Evolutionary conservation across 2,797 vertebrate species (phyloP).

Genomic region (Microctenopoma stevenorrisi): DNA sequence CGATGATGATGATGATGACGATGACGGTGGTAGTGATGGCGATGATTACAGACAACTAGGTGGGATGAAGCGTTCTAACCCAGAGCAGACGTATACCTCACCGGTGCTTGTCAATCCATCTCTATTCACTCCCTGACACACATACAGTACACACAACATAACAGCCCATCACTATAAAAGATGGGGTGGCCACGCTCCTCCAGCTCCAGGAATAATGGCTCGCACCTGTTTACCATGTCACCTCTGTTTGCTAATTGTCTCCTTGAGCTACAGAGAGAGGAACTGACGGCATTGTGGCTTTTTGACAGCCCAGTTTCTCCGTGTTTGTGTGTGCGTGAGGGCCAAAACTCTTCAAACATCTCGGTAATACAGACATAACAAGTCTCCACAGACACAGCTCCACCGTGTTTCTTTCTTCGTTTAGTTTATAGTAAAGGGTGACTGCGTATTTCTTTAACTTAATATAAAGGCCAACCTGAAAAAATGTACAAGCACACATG

Average conservation of each 20-base stretch:
- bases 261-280: conserved; percentile 93
- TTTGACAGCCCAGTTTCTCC: conserved; percentile 87
- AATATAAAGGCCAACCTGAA: no score
- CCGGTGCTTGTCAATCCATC: conserved; percentile 91
- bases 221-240: conserved; percentile 99
- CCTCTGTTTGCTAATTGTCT: conserved; percentile 99
- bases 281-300: conserved; percentile 92
- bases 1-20: conserved; percentile 22
- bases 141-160: conserved; percentile 38
- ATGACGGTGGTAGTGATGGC: conserved; percentile 31
- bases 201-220: conserved; percentile 97
- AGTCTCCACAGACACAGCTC: background rate
- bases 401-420: background rate
- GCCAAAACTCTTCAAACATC: background rate
- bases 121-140: conserved; percentile 56
- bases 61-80: conserved; percentile 89
- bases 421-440: background rate
- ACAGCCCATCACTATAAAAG: conserved; percentile 89
- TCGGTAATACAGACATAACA: background rate
- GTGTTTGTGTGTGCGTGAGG: no score
- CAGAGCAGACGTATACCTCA: conserved; percentile 93
- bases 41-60: conserved; percentile 73
- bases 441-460: background rate
- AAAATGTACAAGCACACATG: no score
- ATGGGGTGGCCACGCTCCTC: conserved; percentile 94